Evolutionary conservation across 2,797 vertebrate species (phyloP), one percentile per base, ranked within the genome.

Genomic region (Orestias chungarensis): DNA sequence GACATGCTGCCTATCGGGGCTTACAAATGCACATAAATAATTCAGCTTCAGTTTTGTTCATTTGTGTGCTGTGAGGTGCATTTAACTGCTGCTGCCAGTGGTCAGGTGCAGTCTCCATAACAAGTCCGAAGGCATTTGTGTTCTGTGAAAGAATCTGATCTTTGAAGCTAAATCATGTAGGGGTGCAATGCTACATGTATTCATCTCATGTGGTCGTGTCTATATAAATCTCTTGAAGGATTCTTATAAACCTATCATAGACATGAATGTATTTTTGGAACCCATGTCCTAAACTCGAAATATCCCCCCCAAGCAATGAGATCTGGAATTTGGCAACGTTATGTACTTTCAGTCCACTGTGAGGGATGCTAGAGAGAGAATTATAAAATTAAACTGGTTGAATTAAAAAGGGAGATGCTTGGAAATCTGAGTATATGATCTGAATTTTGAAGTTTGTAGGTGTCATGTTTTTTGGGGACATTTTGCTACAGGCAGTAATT

Each of bases 1-100:
- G 20, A 46, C 42, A 29, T 27, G 46, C 65, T 68, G 74, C 64
- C 75, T 84, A 57, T 75, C 66, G 57, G 54, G 61, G 80, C 84
- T 79, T 73, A 79, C 66, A 85, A 80, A 85, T 75, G 65, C 23
- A n/a, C 70, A 83, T 89, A 23, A 82, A 89, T 91, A 82, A 90
- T 89, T 89, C 77, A 88, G 55, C 25, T 67, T 69, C 75, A 79
- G 84, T 81, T 89, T 85, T 87, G 86, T 84, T 75, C 70, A 47
- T 66, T 74, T 72, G 66, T 52, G 12, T 55, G 35, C 74, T 61
- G 70, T 33, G 57, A 43, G 0, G 59, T 73, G 40, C 83, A 76
- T 74, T 29, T 74, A 70, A 35, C 35, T 38, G 64, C 54, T 69
- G 73, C 74, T 71, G 76, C 77, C 49, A 66, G 35, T 14, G 65